Conservation (phyloP, 2,113 vertebrate species). For the Notiomystis cincta region DNA sequence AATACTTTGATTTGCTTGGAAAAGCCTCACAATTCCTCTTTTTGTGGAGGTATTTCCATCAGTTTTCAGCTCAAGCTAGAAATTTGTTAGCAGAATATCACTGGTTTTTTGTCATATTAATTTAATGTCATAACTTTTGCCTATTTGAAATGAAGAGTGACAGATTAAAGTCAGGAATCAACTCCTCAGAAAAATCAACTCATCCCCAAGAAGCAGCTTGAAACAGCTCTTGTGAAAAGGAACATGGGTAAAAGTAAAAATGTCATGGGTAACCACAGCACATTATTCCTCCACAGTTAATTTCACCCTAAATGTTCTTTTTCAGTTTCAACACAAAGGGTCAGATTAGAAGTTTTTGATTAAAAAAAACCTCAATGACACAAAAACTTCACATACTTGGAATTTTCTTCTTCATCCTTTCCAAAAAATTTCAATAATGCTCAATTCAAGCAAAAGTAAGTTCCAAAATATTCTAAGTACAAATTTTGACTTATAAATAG, state of each 20-base stretch:
- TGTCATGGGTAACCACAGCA: neutral
- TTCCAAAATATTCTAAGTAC: neutral
- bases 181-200: neutral
- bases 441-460: neutral
- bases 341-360: neutral
- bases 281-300: neutral
- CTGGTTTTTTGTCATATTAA: neutral
- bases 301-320: neutral
- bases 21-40: neutral
- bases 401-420: neutral
- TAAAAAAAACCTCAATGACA: neutral
- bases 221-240: neutral
- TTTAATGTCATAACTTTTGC: neutral
- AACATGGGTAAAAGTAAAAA: neutral
- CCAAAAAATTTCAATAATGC: neutral
- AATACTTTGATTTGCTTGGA: neutral
- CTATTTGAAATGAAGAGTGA: neutral
- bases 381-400: neutral
- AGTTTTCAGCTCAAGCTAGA: neutral
- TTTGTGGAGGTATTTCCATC: neutral
- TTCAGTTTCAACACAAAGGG: neutral
- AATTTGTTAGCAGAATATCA: neutral
- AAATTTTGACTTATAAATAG: neutral
- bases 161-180: neutral
- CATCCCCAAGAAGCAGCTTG: neutral